Conservation (phyloP, 2,113 vertebrate genomes). For the Athene noctua region DNA sequence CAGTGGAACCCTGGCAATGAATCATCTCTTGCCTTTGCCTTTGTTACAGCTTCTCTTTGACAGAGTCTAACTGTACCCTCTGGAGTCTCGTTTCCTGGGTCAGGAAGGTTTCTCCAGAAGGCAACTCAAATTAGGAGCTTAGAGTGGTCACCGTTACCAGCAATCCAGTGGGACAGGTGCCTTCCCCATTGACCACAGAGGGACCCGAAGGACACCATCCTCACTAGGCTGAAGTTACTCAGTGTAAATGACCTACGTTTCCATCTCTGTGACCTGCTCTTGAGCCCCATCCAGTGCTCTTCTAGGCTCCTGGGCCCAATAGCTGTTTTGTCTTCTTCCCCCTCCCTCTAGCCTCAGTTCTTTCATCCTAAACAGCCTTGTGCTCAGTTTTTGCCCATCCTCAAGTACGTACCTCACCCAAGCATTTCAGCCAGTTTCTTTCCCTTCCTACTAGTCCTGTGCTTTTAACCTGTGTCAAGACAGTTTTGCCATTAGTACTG, state of each 20-base stretch:
- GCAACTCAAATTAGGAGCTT: not conserved
- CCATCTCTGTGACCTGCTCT: not conserved
- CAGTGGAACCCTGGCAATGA: not conserved
- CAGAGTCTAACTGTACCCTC: not conserved
- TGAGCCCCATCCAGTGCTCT: not conserved
- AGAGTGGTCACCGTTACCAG: not conserved
- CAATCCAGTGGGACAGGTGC: not conserved
- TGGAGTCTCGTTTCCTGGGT: not conserved
- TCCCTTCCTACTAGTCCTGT: not conserved
- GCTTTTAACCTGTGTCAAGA: not conserved
- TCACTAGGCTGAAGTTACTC: not conserved
- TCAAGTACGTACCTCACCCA: not conserved
- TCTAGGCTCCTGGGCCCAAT: not conserved
- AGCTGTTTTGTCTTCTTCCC: not conserved
- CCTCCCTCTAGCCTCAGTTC: not conserved
- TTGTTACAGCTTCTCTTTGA: not conserved
- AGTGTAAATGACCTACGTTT: not conserved
- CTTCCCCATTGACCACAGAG: not conserved
- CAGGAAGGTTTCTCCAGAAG: not conserved
- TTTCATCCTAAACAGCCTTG: not conserved
- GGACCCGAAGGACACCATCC: not conserved
- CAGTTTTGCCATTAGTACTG: not conserved
- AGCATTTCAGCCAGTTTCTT: not conserved
- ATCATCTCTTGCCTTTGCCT: not conserved
- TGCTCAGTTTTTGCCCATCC: not conserved